Evolutionary conservation across 2,888 invertebrate genomes (phyloP), one percentile per base, ranked within the genome.

Genomic region (Synergus itoensis): DNA sequence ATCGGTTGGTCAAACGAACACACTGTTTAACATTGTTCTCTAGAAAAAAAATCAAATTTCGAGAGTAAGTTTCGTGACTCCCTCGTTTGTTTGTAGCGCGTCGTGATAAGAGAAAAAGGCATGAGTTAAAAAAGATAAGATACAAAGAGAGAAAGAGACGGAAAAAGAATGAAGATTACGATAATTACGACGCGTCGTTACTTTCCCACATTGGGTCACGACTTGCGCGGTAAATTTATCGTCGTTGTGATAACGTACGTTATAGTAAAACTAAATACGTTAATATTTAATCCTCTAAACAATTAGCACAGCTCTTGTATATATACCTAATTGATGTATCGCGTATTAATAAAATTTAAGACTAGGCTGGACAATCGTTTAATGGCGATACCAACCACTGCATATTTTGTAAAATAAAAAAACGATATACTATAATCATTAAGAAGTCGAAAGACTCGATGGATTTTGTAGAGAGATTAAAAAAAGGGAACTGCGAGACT

Each of bases 211-310:
- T 85, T 85, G 86, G 87, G 84, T 85, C 82, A 84, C 86, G 86
- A 86, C 85, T 83, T 85, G 83, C 87, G 84, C 83, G 81, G 83
- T 86, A 88, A 90, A 89, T 90, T 90, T 89, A 91, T 91, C 90
- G 90, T 92, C 89, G 90, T 91, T 92, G 92, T 92, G 92, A 91
- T 92, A 90, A 91, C 89, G 88, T 92, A 89, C 87, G 87, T 89
- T 91, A 90, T 88, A 89, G 88, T 87, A 87, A 85, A 83, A 86
- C 84, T 86, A 87, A 86, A 84, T 86, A 87, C 86, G 87, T 86
- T 87, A 89, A 89, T 92, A 91, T 91, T 91, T 92, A 92, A 92
- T 89, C 91, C 90, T 89, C 88, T 89, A 89, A 91, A 86, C 90
- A 89, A 88, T 90, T 90, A 90, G 90, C 89, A 90, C 88, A 85